Evolutionary conservation across 37 sponge, comb jelly and placozoan genomes (phyloP).

Genomic region (Mnemiopsis leidyi): DNA sequence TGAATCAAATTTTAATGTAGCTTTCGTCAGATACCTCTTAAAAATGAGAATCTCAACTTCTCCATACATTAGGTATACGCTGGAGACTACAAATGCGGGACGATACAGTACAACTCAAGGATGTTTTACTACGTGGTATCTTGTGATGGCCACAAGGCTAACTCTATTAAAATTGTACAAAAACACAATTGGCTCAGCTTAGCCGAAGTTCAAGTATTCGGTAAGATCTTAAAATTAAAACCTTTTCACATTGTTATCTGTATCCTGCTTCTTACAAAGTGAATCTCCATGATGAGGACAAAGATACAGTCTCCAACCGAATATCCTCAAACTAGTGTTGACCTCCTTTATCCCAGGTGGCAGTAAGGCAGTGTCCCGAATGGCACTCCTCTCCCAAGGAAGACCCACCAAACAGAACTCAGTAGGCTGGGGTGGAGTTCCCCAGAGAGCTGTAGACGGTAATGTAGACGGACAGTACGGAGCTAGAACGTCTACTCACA

Average conservation of each 20-base stretch:
- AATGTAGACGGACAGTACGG: not conserved
- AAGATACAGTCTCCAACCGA: too few relatives aligned
- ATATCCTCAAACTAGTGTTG: too few relatives aligned
- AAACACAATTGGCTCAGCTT: not conserved
- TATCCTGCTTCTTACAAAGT: too few relatives aligned
- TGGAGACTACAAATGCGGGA: not conserved
- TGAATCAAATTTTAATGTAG: too few relatives aligned
- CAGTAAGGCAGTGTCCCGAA: not conserved
- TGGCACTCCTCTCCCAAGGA: not conserved
- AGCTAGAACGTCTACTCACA: not conserved
- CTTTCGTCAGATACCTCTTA: too few relatives aligned
- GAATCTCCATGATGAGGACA: too few relatives aligned
- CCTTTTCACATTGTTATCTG: not conserved
- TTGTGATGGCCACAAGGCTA: not conserved
- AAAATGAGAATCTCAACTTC: too few relatives aligned
- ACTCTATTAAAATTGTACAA: not conserved
- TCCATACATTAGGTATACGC: not conserved
- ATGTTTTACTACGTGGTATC: not conserved
- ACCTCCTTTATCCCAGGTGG: too few relatives aligned
- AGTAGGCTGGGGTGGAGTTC: not conserved
- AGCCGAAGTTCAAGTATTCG: slow-evolving; percentile 1
- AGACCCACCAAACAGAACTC: not conserved
- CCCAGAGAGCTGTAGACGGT: not conserved
- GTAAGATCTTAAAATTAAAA: not conserved
- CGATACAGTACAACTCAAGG: not conserved